Base-by-base conservation (phyloP, 92 coral and sea anemone species). In the Chrysogorgia sp. region DNA sequence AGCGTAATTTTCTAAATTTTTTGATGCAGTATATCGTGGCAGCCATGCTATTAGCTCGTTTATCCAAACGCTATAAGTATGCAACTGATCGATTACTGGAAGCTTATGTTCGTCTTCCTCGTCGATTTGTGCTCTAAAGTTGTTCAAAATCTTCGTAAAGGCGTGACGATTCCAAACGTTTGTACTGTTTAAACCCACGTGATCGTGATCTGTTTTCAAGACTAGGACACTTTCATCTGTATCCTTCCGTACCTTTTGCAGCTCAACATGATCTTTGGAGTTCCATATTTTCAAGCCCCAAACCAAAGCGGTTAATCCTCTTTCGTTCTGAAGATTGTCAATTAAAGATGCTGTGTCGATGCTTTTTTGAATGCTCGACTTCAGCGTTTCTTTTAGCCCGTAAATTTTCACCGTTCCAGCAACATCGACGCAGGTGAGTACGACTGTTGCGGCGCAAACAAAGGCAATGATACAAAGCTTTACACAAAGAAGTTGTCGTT, bases 71-170 rank as follows among this genome's bases (percentile, higher is more conserved):
- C 37, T 0, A 62, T 48, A 71, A 15, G 50, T 48, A 9, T 49
- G 62, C 24, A 71, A 17, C 13, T 29, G 31, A 22, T 52, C 62
- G 24, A 14, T 15, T 13, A 3, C 40, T 63, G 5, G 17, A 6
- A 32, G 21, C 26, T 26, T 13, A 4, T 68, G 21, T 40, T 20
- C 23, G 25, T 48, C 70, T 41, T 57, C 83, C 71, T 86, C 63
- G 41, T 76, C 85, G 60, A 75, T 88, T 59, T 53, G 85, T 26
- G 60, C 74, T 31, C 72, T 88, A 47, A 64, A 82, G 25, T 63
- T 76, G n/a, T 74, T 83, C 25, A 89, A 81, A 33, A 65, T 74
- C 2, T 88, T 60, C 76, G 75, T 63, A 58, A 85, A 85, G 50
- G 49, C 70, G 30, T 34, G 87, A 0, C 55, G 78, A 19, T 85